Evolutionary conservation across 92 coral and sea anemone genomes (phyloP), one percentile per base, ranked within the genome.

Genomic region (Epizoanthus illoricatus): DNA sequence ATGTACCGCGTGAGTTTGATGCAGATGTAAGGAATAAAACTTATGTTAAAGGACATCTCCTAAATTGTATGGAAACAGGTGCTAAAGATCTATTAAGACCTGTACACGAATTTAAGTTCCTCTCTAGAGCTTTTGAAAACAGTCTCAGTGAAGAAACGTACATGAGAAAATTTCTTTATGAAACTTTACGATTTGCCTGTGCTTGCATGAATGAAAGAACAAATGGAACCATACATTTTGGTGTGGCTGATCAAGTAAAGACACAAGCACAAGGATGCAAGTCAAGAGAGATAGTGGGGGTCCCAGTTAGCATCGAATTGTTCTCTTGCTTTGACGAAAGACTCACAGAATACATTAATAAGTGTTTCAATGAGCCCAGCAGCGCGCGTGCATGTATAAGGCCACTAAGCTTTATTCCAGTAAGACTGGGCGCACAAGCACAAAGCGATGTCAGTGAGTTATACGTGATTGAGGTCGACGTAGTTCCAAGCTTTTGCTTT

Each of bases 201-300:
- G 84, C 74, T 17, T 87, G 90, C 18, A 36, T 87, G 0, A 87
- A 87, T 61, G 90, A 76, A 70, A 55, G 90, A 40, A 58, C 90
- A 2, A 87, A 87, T 17, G 90, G 90, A 23, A 87, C 90, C 0
- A 87, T 87, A 23, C 90, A 87, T 65, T 87, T 87, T 63, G 90
- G 90, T 8, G 83, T 87, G 12, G 90, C 80, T 3, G 90, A 87
- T 65, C 79, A 87, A 36, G 55, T 20, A 13, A 63, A 0, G 10
- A 12, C 2, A 0, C 81, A 86, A 55, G 43, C 83, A 7, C 71
- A 69, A 45, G 83, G 86, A 10, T 66, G 43, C 36, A 2, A 28
- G 24, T n/a, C 86, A 0, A 64, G 73, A 41, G 71, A 81, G 69
- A 65, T 86, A 65, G 89, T 86, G 18, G 89, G 89, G 17, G 65